Percentiles rank a stretch among this genome's conserved stretches.
These are phyloP conservation scores for Craseonycteris thonglongyai DNA, from an alignment of 2,113 vertebrate species.

Conservation along the genomic window DNA sequence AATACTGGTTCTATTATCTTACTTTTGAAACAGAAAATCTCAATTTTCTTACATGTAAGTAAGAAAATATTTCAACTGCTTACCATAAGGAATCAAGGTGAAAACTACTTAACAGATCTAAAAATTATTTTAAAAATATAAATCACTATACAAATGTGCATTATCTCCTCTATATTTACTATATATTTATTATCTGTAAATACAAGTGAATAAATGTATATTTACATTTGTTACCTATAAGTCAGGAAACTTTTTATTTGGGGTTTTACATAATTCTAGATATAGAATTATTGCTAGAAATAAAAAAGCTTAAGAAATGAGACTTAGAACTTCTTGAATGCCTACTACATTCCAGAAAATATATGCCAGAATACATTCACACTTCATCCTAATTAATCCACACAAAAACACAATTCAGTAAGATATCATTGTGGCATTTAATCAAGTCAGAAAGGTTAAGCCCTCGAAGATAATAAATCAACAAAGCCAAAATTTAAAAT, in stretches of 20 bases:
- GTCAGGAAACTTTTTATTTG: background rate
- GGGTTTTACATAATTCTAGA: background rate
- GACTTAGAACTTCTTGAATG: background rate
- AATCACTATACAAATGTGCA: background rate
- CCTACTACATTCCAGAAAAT: background rate
- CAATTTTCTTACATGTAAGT: slow-evolving; percentile 1
- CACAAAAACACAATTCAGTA: background rate
- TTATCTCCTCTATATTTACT: background rate
- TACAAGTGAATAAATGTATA: background rate
- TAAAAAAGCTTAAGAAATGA: background rate
- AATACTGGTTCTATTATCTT: background rate
- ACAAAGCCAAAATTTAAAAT: background rate
- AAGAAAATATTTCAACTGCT: background rate
- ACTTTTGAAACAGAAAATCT: background rate
- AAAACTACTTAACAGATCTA: background rate
- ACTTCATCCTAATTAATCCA: slow-evolving; percentile 1
- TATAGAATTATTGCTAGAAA: background rate
- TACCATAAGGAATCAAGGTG: background rate
- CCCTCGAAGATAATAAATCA: background rate
- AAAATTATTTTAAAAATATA: slow-evolving; percentile 9
- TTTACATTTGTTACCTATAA: background rate
- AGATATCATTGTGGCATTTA: background rate
- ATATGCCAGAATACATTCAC: background rate
- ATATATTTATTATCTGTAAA: background rate
- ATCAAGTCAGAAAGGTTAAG: background rate